These are phyloP conservation scores for Alosa sapidissima DNA, from an alignment of 2,797 vertebrate genomes.

Conservation along the genomic window DNA sequence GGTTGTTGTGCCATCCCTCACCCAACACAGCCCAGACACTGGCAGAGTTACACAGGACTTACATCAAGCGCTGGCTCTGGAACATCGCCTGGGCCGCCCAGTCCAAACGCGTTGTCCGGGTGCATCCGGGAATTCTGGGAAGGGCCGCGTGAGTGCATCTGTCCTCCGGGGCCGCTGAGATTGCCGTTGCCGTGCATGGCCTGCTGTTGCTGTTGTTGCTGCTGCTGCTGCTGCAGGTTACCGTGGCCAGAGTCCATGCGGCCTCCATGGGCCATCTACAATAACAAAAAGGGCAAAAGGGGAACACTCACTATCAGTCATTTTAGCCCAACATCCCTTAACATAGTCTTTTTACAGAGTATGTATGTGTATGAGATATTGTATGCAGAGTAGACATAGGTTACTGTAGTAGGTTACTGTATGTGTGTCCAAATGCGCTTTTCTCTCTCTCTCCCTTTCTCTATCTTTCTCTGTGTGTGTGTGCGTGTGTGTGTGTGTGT, in stretches of 20 bases:
- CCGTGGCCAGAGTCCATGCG: slow-evolving; percentile 82
- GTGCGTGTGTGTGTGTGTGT: too few relatives aligned
- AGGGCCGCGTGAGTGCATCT: slow-evolving; percentile 78
- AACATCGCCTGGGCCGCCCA: slow-evolving; percentile 77
- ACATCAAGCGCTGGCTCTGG: slow-evolving; percentile 90
- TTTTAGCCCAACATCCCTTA: too few relatives aligned
- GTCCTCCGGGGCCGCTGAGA: slow-evolving; percentile 74
- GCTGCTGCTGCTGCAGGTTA: slow-evolving; percentile 70
- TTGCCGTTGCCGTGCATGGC: slow-evolving; percentile 57
- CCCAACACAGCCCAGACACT: background rate
- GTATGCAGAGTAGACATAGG: too few relatives aligned
- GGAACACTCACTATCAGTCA: background rate
- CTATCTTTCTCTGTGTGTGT: too few relatives aligned
- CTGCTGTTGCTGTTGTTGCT: slow-evolving; percentile 51
- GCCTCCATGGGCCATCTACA: slow-evolving; percentile 75
- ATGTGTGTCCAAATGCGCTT: too few relatives aligned
- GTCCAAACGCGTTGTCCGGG: slow-evolving; percentile 65
- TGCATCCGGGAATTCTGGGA: slow-evolving; percentile 74
- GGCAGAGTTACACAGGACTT: slow-evolving; percentile 62
- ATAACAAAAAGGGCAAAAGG: background rate
- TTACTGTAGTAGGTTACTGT: too few relatives aligned
- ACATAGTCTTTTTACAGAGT: too few relatives aligned
- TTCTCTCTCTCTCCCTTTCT: too few relatives aligned
- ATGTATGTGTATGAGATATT: too few relatives aligned
- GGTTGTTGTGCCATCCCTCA: background rate